Evolutionary conservation across 2,113 vertebrate genomes (phyloP).

Genomic region (Phycodurus eques): DNA sequence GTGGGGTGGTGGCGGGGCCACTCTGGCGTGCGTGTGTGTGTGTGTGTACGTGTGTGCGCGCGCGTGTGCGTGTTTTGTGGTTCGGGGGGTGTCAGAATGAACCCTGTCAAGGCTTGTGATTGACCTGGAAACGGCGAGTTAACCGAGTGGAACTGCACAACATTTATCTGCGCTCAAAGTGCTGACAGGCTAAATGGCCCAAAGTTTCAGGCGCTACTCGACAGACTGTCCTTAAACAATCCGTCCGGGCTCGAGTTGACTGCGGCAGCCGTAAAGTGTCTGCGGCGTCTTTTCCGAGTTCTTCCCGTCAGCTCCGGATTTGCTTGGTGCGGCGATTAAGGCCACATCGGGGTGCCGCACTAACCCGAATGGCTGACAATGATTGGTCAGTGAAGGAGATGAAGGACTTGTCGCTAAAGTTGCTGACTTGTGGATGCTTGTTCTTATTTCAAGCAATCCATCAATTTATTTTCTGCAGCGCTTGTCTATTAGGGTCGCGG

Average conservation of each 20-base stretch:
- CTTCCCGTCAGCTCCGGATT: constrained; percentile 29
- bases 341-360: constrained; percentile 25
- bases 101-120: constrained; percentile 59
- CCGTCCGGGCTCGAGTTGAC: constrained; percentile 27
- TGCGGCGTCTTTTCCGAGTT: constrained; percentile 3
- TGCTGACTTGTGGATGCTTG: neutral
- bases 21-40: constrained; percentile 5
- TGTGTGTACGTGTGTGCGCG: neutral
- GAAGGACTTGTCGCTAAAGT: neutral
- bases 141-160: constrained; percentile 67
- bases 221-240: constrained; percentile 33
- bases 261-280: constrained; percentile 29
- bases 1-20: constrained; percentile 3
- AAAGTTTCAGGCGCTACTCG: constrained; percentile 42
- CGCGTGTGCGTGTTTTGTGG: constrained; percentile 8
- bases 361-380: neutral
- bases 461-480: neutral
- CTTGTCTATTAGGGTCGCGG: neutral
- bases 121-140: constrained; percentile 68
- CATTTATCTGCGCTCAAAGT: constrained; percentile 61
- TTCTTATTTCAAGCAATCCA: neutral
- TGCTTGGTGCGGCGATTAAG: constrained; percentile 37
- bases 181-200: constrained; percentile 62
- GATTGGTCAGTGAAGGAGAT: neutral
- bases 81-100: constrained; percentile 35